These are phyloP conservation scores for Zaprionus gabonicus DNA, from an alignment of 1,140 invertebrate genomes.

Conservation along the genomic window DNA sequence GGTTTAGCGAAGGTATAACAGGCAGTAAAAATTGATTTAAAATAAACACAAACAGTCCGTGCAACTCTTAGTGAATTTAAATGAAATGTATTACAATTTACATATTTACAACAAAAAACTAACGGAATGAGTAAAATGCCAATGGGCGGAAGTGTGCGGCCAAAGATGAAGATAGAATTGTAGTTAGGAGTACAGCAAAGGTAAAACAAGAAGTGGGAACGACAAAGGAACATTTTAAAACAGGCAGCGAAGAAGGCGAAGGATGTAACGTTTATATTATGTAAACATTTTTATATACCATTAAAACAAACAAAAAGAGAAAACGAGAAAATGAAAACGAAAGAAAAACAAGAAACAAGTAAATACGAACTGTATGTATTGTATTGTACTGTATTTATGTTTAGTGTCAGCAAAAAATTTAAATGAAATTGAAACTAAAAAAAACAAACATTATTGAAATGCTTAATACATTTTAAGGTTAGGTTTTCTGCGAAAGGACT, in stretches of 20 bases:
- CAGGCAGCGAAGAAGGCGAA: slow-evolving; percentile 23
- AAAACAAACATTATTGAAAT: slow-evolving; percentile 42
- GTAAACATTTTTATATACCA: slow-evolving; percentile 57
- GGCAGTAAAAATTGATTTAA: slow-evolving; percentile 36
- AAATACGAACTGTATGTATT: slow-evolving; percentile 57
- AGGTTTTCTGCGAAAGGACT: slow-evolving; percentile 82
- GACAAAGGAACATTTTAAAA: slow-evolving; percentile 26
- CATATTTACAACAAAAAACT: slow-evolving; percentile 63
- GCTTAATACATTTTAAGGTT: slow-evolving; percentile 76
- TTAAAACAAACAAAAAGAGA: slow-evolving; percentile 40
- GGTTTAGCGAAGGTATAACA: slow-evolving; percentile 73
- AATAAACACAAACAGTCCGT: slow-evolving; percentile 65
- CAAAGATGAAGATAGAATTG: slow-evolving; percentile 75
- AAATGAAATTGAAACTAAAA: slow-evolving; percentile 43
- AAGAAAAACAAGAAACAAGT: slow-evolving; percentile 15
- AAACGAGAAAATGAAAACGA: slow-evolving; percentile 30
- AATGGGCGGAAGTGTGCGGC: slow-evolving; percentile 56
- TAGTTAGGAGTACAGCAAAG: slow-evolving; percentile 61
- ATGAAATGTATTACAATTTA: slow-evolving; percentile 60
- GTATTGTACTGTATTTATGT: slow-evolving; percentile 74
- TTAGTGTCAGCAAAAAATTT: slow-evolving; percentile 65
- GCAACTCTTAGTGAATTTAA: slow-evolving; percentile 82
- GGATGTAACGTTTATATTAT: slow-evolving; percentile 43
- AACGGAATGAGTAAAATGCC: slow-evolving; percentile 34
- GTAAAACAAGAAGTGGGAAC: slow-evolving; percentile 6